phyloP scores from a whole-genome alignment of 2,113 vertebrate genomes.

The Hippoglossus stenolepis region DNA sequence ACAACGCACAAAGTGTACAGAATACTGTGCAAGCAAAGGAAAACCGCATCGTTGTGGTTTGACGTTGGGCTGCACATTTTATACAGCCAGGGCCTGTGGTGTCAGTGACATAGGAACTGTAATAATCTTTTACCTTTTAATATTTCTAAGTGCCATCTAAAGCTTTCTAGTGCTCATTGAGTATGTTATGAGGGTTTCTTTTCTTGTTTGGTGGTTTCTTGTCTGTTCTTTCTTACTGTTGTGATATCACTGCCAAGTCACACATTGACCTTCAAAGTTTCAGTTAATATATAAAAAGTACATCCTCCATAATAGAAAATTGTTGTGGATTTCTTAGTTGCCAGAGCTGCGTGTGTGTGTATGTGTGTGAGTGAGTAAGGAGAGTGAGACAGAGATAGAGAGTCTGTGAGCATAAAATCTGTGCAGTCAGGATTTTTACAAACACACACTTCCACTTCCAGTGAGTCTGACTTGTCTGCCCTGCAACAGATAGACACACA shows the following conservation, averaged over 20 bases:
- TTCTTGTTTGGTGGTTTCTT: no score
- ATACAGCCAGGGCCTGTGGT: not conserved
- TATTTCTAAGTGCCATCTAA: not conserved
- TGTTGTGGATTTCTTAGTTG: not conserved
- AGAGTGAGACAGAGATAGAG: no score
- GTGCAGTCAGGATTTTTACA: constrained; percentile 23
- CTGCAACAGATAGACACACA: not conserved
- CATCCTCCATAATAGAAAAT: not conserved
- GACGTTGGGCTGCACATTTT: not conserved
- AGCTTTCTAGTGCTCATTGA: not conserved
- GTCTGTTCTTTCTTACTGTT: no score
- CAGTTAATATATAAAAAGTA: not conserved
- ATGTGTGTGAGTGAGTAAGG: no score
- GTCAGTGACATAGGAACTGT: not conserved
- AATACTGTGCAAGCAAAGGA: not conserved
- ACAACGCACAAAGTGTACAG: no score
- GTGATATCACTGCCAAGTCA: no score
- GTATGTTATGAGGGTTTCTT: no score
- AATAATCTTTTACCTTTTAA: not conserved
- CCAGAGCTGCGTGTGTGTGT: not conserved
- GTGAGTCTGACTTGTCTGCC: constrained; percentile 12
- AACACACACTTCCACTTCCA: constrained; percentile 44
- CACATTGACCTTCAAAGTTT: not conserved
- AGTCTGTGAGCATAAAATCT: not conserved
- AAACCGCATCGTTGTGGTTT: not conserved